Evolutionary conservation across 92 coral and sea anemone genomes (phyloP).

Genomic region (Porites cylindrica): DNA sequence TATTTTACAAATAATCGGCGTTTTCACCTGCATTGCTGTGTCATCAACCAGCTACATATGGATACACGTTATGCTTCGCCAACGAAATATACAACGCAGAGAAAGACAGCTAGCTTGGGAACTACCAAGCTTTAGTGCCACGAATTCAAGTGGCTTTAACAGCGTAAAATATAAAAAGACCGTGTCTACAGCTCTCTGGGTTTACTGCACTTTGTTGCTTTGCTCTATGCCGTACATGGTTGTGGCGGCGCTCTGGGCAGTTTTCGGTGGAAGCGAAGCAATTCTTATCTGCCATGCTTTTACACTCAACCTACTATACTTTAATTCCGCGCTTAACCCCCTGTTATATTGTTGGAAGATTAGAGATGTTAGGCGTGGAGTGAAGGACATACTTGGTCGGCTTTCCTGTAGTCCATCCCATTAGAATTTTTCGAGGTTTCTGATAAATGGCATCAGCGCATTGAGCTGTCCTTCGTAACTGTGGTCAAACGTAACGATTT

Average conservation of each 20-base stretch:
- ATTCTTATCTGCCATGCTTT: conserved; percentile 19
- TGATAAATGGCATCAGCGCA: too few relatives aligned
- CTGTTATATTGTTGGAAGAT: conserved; percentile 42
- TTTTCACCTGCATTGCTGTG: conserved; percentile 14
- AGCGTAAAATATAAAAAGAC: conserved; percentile 23
- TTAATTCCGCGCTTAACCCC: conserved; percentile 36
- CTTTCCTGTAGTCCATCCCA: not conserved
- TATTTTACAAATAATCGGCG: conserved; percentile 25
- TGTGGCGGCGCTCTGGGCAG: conserved; percentile 40
- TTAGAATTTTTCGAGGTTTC: not conserved
- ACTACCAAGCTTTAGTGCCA: not conserved
- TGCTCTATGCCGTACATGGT: conserved; percentile 43
- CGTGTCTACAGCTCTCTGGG: conserved; percentile 35
- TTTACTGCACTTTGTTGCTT: conserved; percentile 19
- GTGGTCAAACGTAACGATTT: too few relatives aligned
- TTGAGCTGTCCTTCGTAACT: too few relatives aligned
- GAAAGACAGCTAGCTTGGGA: conserved; percentile 30
- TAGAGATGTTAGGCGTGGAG: conserved; percentile 3
- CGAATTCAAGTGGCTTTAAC: not conserved
- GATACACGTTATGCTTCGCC: conserved; percentile 31
- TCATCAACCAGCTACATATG: conserved; percentile 31
- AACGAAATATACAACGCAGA: not conserved
- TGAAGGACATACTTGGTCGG: not conserved
- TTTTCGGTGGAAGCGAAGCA: conserved; percentile 5
- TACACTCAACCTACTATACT: conserved; percentile 12